Percentiles rank a stretch among this genome's conserved stretches.
Conservation (phyloP, 2,113 vertebrate species). For the Emydura subglobosa region DNA sequence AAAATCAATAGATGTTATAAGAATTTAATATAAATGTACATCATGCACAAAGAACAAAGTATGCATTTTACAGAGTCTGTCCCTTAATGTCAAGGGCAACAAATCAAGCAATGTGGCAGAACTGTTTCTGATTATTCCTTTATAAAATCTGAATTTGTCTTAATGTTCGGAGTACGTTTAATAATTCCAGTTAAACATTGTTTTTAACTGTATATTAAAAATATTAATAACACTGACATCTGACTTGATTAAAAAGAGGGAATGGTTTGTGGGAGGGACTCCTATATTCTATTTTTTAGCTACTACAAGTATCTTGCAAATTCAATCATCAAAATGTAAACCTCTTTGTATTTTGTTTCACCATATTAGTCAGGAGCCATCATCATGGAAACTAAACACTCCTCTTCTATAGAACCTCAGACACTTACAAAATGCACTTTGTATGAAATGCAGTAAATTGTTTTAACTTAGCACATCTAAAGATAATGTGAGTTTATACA, state of each 20-base stretch:
- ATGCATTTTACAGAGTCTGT: background rate
- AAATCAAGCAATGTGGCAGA: background rate
- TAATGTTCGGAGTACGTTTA: fast-evolving
- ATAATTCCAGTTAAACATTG: fast-evolving
- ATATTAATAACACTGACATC: fast-evolving
- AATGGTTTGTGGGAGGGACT: background rate
- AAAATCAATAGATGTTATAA: background rate
- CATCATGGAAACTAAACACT: background rate
- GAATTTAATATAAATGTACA: background rate
- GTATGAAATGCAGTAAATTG: constrained; percentile 47
- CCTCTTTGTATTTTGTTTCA: fast-evolving
- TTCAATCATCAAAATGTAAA: background rate
- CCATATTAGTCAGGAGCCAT: background rate
- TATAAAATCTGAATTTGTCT: background rate
- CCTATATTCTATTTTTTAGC: fast-evolving
- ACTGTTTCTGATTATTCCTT: background rate
- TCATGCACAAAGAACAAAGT: background rate
- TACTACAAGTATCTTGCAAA: background rate
- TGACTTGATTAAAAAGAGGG: background rate
- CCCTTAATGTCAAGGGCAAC: background rate
- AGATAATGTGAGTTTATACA: constrained; percentile 46
- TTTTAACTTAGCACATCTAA: constrained; percentile 52
- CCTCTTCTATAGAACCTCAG: fast-evolving
- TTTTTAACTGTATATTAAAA: background rate
- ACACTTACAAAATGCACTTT: background rate